Evolutionary conservation across 2,113 vertebrate species (phyloP).

Genomic region (Pteruthius melanotis): DNA sequence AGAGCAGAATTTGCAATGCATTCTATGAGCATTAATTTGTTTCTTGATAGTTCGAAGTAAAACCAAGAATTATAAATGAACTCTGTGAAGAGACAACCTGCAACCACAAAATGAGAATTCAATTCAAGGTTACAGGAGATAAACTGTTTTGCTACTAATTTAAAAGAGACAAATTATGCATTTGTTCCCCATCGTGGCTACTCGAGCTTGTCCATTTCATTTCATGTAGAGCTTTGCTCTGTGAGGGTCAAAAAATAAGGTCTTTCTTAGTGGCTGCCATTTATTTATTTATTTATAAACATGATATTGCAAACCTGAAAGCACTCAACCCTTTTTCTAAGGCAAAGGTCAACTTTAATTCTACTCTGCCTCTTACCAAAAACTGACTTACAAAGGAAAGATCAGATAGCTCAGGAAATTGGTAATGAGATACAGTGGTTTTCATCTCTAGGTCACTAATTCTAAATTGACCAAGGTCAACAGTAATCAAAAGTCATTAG

Average conservation of each 20-base stretch:
- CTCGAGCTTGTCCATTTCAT: not conserved
- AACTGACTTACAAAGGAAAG: constrained; percentile 33
- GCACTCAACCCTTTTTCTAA: not conserved
- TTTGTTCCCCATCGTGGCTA: not conserved
- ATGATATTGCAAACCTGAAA: constrained; percentile 24
- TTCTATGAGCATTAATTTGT: not conserved
- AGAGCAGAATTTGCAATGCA: not conserved
- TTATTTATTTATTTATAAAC: not conserved
- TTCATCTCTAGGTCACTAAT: constrained; percentile 57
- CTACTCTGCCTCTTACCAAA: constrained; percentile 38
- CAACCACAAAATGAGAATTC: not conserved
- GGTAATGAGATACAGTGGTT: constrained; percentile 66
- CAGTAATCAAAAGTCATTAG: constrained; percentile 68
- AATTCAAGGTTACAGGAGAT: not conserved
- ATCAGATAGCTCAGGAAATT: constrained; percentile 62
- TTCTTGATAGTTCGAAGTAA: constrained; percentile 20
- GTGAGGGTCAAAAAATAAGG: not conserved
- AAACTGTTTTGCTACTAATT: not conserved
- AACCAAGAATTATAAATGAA: not conserved
- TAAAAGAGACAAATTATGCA: not conserved
- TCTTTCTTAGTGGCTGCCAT: not conserved
- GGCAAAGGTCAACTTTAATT: constrained; percentile 55
- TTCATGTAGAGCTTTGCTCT: not conserved
- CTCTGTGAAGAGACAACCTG: not conserved
- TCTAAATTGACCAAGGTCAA: constrained; percentile 63